Evolutionary conservation across 1,140 invertebrate genomes (phyloP).

Genomic region (Trichomalopsis sarcophagae): DNA sequence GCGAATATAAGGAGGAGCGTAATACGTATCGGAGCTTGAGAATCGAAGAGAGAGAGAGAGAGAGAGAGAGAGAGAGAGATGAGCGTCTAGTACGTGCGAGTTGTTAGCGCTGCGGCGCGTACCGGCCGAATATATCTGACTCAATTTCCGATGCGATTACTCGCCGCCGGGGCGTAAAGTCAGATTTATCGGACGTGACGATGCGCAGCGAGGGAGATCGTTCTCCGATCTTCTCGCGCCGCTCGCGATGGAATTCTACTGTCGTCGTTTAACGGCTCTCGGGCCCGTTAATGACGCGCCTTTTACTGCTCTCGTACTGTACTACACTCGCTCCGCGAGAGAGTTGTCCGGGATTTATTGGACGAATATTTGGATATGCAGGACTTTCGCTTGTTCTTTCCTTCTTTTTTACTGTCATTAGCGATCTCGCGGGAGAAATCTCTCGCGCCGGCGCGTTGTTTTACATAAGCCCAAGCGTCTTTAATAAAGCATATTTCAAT

Average conservation of each 20-base stretch:
- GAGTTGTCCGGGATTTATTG: not conserved
- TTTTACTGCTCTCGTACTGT: too few species aligned
- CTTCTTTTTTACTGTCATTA: not conserved
- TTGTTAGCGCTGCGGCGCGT: not conserved
- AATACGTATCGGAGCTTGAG: not conserved
- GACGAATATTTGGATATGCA: not conserved
- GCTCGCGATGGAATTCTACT: constrained; percentile 20
- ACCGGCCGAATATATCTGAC: constrained; percentile 18
- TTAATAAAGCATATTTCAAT: constrained; percentile 40
- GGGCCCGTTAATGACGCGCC: constrained; percentile 34
- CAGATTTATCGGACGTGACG: constrained; percentile 1
- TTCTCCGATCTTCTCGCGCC: not conserved
- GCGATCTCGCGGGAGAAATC: not conserved
- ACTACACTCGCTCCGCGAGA: not conserved
- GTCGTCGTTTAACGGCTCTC: constrained; percentile 36
- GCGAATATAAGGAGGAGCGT: not conserved
- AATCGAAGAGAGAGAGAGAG: not conserved
- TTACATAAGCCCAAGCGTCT: not conserved
- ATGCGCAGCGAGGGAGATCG: not conserved
- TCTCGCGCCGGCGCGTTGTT: not conserved
- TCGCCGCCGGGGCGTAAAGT: not conserved
- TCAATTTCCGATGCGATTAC: constrained; percentile 40
- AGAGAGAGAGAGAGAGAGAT: not conserved
- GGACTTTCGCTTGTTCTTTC: too few species aligned
- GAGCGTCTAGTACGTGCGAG: constrained; percentile 24